Evolutionary conservation across 2,888 invertebrate species (phyloP).

Genomic region (Hyposoter dolosus): DNA sequence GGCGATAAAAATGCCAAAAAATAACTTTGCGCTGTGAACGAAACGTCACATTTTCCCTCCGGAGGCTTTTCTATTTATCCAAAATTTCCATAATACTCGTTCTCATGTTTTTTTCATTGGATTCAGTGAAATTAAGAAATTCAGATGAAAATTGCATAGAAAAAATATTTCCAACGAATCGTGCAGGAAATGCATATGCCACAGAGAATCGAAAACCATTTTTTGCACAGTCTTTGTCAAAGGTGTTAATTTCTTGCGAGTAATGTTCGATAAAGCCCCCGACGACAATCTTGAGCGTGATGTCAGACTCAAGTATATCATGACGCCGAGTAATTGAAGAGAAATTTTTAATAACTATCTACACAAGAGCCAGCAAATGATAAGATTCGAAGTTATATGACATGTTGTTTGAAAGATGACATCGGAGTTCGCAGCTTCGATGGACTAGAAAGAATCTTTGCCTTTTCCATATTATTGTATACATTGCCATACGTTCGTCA

Average conservation of each 20-base stretch:
- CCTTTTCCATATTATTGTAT: background rate
- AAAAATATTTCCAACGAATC: constrained; percentile 2
- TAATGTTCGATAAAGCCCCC: constrained; percentile 44
- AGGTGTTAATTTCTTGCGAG: constrained; percentile 52
- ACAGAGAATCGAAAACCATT: constrained; percentile 36
- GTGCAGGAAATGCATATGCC: background rate
- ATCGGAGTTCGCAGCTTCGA: background rate
- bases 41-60: background rate
- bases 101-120: background rate
- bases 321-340: constrained; percentile 18
- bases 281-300: constrained; percentile 51
- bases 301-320: constrained; percentile 48
- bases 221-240: constrained; percentile 7
- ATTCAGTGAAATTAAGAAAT: background rate
- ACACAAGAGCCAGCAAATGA: background rate
- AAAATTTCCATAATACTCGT: background rate
- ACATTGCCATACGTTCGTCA: background rate
- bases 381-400: constrained; percentile 4
- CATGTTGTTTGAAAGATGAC: constrained; percentile 2
- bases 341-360: constrained; percentile 11
- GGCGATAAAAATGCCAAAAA: background rate
- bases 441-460: background rate
- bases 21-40: background rate
- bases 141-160: background rate
- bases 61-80: background rate